phyloP scores from a whole-genome alignment of 2,888 invertebrate species.

The Thumatha senex region DNA sequence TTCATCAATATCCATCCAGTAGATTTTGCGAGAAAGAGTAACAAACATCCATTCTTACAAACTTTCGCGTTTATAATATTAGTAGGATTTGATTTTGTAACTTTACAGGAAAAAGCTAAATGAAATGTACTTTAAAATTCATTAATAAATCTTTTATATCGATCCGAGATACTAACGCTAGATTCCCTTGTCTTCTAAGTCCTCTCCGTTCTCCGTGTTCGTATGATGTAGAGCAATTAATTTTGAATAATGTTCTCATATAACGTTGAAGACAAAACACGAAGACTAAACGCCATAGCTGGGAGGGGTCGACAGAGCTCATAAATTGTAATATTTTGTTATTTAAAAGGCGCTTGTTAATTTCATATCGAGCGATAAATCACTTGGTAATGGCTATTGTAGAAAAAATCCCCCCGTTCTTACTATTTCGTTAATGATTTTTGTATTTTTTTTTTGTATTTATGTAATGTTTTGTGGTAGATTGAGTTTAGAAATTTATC shows the following conservation, averaged over 20 bases:
- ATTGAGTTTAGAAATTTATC: not conserved
- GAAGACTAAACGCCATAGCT: constrained; percentile 9
- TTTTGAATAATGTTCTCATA: constrained; percentile 3
- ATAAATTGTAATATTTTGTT: constrained; percentile 68
- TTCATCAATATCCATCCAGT: no score
- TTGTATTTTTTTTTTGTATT: constrained; percentile 12
- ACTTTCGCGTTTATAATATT: no score
- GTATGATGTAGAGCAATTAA: not conserved
- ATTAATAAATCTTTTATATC: not conserved
- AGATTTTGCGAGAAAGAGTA: no score
- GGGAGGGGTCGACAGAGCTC: constrained; percentile 36
- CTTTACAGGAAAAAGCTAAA: no score
- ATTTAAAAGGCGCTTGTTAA: constrained; percentile 62
- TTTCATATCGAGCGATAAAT: constrained; percentile 57
- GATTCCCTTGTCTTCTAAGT: no score
- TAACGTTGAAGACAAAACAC: constrained; percentile 8
- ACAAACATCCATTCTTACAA: no score
- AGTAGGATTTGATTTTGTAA: no score
- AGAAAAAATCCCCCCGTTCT: constrained; percentile 32
- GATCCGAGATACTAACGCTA: no score
- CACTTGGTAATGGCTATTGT: constrained; percentile 44
- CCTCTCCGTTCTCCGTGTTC: not conserved
- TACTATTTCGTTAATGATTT: constrained; percentile 37
- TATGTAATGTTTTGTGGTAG: not conserved
- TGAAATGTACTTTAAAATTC: not conserved